Conservation (phyloP, 2,888 invertebrate genomes). For the Nudaria mundana region DNA sequence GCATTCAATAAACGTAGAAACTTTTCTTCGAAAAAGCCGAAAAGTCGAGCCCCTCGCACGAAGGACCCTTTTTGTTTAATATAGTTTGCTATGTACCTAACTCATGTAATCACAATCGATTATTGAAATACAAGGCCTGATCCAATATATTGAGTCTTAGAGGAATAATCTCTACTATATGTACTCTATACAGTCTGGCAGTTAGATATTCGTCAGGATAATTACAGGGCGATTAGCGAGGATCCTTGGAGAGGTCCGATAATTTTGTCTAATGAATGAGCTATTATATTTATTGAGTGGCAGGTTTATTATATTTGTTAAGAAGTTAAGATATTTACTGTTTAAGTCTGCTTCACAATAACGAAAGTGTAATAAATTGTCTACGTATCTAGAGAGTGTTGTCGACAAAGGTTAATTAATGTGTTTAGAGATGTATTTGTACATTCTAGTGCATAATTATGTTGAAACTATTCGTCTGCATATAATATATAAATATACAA, state of each 20-base stretch:
- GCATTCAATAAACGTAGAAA: constrained; percentile 6
- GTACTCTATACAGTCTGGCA: background rate
- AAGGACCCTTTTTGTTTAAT: constrained; percentile 26
- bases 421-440: constrained; percentile 29
- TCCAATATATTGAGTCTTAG: too few relatives aligned
- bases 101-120: constrained; percentile 34
- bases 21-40: constrained; percentile 15
- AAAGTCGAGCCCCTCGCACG: constrained; percentile 10
- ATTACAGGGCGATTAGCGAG: background rate
- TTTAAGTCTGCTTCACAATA: too few relatives aligned
- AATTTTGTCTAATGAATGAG: too few relatives aligned
- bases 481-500: too few relatives aligned
- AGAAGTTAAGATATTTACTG: too few relatives aligned
- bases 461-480: constrained; percentile 31
- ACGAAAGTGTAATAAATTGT: background rate
- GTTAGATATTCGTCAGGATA: background rate
- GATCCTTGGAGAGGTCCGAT: background rate
- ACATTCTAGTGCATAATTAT: constrained; percentile 47
- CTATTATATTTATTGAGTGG: too few relatives aligned
- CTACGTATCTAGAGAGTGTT: background rate
- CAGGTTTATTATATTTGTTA: too few relatives aligned
- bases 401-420: constrained; percentile 34
- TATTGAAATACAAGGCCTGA: constrained; percentile 14
- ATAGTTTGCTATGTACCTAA: constrained; percentile 27
- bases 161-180: constrained; percentile 16